Evolutionary conservation across 2,888 invertebrate genomes (phyloP), one percentile per base, ranked within the genome.

Genomic region (Polyploca ridens): DNA sequence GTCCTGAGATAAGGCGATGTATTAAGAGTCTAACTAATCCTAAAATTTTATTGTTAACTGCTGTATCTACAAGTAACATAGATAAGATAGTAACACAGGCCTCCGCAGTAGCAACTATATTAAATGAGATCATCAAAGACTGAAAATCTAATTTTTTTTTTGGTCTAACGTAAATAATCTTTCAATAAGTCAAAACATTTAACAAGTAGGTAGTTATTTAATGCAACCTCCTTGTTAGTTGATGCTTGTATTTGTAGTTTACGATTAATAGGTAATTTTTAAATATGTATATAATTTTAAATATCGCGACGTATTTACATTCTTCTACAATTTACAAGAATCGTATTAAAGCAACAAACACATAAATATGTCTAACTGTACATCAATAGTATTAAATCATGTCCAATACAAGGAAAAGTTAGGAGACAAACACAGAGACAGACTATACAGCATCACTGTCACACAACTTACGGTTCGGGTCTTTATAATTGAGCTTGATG

Each of bases 401-500:
- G 16, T 49, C 7, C 16, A 16, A 49, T 19, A 46, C 46, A 19
- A 54, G 54, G 10, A 54, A 54, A 54, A 54, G 54, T 54, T 54
- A 54, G 54, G 6, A 19, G 54, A 54, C 41, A 41, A 41, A 41
- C n/a, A 54, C 11, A n/a, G 49, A 54, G 49, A 54, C n/a, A 54
- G 19, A 54, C 19, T 54, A 58, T n/a, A 61, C 19, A 44, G 19
- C 33, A 54, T 64, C 72, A 62, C 62, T 67, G 58, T 67, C 66
- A 69, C 75, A 76, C 73, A 74, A 87, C 89, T 88, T 87, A 88
- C 88, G 69, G 78, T 77, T 76, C 35, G 82, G 69, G 59, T 85
- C 82, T 82, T 83, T 86, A 82, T 81, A 84, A 80, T 85, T 82
- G 72, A 90, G 77, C 80, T 86, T 86, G 79, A 91, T 83, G 75